Conservation (phyloP, 2,888 invertebrate species). For the Scotopteryx bipunctaria region DNA sequence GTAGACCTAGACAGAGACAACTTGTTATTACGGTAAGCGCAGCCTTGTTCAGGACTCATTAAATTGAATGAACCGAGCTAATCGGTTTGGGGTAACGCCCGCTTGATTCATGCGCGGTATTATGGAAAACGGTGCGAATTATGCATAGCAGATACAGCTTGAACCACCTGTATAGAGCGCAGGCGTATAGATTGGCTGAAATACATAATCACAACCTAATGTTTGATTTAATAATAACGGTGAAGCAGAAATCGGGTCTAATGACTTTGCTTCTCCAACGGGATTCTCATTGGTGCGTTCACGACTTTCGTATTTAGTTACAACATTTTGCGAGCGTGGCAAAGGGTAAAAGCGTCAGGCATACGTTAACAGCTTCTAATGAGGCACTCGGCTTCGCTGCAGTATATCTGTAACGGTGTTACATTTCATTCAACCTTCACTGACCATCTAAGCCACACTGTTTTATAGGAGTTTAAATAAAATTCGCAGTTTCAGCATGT, state of each 20-base stretch:
- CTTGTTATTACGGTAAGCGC: conserved; percentile 29
- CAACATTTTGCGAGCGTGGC: conserved; percentile 8
- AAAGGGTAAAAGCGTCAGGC: conserved; percentile 31
- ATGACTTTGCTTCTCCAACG: conserved; percentile 1
- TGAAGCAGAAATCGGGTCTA: not conserved
- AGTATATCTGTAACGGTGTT: not conserved
- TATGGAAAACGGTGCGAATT: conserved; percentile 25
- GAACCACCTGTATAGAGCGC: conserved; percentile 9
- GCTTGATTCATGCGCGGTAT: conserved; percentile 24
- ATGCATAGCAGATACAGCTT: conserved; percentile 21
- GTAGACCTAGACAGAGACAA: conserved; percentile 29
- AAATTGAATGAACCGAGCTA: conserved; percentile 22
- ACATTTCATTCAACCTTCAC: not conserved
- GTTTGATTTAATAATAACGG: not conserved
- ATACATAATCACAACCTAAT: not conserved
- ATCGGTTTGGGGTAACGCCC: conserved; percentile 28
- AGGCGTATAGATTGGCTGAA: conserved; percentile 7
- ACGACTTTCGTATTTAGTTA: conserved; percentile 4
- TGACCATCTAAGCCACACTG: not conserved
- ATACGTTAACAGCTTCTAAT: conserved; percentile 39
- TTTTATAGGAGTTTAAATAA: not conserved
- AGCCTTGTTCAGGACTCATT: conserved; percentile 28
- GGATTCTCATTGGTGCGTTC: conserved; percentile 4
- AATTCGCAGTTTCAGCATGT: not conserved
- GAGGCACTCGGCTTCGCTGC: conserved; percentile 30